Evolutionary conservation across 2,113 vertebrate genomes (phyloP).

Genomic region (Sceloporus undulatus): DNA sequence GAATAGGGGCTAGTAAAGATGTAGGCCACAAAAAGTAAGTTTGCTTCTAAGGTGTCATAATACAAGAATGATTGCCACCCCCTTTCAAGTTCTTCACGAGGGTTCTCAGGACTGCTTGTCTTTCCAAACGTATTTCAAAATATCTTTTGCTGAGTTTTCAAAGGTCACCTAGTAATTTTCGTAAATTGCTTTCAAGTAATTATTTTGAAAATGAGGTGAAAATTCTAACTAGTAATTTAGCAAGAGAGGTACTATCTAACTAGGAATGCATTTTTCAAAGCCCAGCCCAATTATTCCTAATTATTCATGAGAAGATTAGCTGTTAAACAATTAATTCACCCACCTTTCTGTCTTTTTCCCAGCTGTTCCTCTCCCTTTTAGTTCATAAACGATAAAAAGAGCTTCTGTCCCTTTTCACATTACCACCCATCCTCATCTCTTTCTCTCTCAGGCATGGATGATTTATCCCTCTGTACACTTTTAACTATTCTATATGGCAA

Average conservation of each 20-base stretch:
- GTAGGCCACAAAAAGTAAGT: background rate
- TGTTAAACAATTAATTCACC: conserved; percentile 27
- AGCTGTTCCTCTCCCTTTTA: conserved; percentile 1
- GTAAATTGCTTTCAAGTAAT: conserved; percentile 37
- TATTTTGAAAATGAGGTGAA: conserved; percentile 14
- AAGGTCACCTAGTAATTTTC: conserved; percentile 30
- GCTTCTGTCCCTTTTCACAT: conserved; percentile 28
- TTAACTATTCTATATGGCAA: background rate
- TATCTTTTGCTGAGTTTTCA: conserved; percentile 11
- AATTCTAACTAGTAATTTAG: conserved; percentile 15
- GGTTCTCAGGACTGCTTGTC: background rate
- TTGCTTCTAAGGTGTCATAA: background rate
- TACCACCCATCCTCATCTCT: background rate
- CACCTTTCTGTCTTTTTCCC: background rate
- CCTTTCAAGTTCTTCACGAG: background rate
- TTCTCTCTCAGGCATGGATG: background rate
- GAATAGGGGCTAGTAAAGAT: background rate
- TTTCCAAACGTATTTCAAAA: background rate
- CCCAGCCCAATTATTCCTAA: conserved; percentile 24
- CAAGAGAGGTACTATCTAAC: conserved; percentile 11
- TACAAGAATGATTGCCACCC: background rate
- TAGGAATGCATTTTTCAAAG: conserved; percentile 5
- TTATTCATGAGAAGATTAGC: conserved; percentile 9
- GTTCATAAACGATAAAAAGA: background rate
- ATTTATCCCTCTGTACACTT: background rate